Evolutionary conservation across 1,140 invertebrate species (phyloP), one percentile per base, ranked within the genome.

Genomic region (Nylanderia fulva): DNA sequence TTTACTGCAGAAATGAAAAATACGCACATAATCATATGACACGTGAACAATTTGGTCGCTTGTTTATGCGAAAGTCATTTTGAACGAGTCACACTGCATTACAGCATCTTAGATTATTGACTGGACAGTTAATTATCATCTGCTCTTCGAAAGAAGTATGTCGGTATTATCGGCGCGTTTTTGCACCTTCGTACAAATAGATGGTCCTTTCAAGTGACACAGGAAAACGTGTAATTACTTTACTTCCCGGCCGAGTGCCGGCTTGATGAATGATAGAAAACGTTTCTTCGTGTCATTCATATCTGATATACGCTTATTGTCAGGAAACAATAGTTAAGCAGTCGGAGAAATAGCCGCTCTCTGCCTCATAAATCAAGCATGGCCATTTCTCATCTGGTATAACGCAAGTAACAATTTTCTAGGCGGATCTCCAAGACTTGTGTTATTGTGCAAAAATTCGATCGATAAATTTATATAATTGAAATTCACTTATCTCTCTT

Each of bases 181-280:
- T 74, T 64, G 75, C 72, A 58, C 71, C 83, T 74, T 56, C 64
- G 66, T 8, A 24, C 72, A 75, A 85, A 90, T 80, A 83, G 88
- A 89, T 85, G 87, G 63, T 88, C 88, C 85, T 86, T 79, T 85
- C 72, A 79, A 89, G 71, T 86, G 89, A 90, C 89, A 90, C 82
- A 71, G 88, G 88, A 85, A 90, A 90, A 90, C 89, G 83, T 87
- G 89, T 90, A 90, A 90, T 90, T 90, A 90, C 89, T 90, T 87
- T 64, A 82, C 84, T 85, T 75, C 58, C 82, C 64, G 72, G 36
- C 56, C 80, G 88, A 85, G 88, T 90, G 88, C 82, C 89, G 79
- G 85, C 82, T 87, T 90, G 89, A 90, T 87, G 89, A 87, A 90
- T 90, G 88, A 89, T 85, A 90, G 89, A 90, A 89, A 89, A 89